These are phyloP conservation scores for Agrochola circellaris DNA, from an alignment of 2,888 invertebrate genomes.

Conservation along the genomic window DNA sequence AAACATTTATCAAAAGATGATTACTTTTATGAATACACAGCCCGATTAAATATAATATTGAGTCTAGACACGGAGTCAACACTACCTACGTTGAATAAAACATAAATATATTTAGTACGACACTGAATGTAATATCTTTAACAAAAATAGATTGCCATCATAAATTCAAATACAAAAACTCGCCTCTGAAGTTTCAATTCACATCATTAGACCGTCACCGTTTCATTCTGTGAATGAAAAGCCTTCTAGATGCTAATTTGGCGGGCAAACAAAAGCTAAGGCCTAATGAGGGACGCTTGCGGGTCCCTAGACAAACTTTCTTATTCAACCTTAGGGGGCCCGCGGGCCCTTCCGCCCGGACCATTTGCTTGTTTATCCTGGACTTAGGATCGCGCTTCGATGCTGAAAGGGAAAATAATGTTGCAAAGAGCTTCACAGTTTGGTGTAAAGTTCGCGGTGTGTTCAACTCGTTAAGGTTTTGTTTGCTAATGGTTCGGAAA, in stretches of 20 bases:
- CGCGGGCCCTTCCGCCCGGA: conserved; percentile 86
- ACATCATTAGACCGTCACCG: conserved; percentile 81
- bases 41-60: conserved; percentile 23
- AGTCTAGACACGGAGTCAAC: conserved; percentile 53
- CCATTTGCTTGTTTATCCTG: conserved; percentile 89
- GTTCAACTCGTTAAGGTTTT: conserved; percentile 60
- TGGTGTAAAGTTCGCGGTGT: conserved; percentile 65
- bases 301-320: conserved; percentile 87
- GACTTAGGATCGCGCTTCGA: conserved; percentile 78
- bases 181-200: conserved; percentile 79
- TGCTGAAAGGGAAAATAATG: conserved; percentile 74
- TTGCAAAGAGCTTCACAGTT: conserved; percentile 70
- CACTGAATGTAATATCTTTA: conserved; percentile 26
- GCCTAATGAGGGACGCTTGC: conserved; percentile 87
- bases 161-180: conserved; percentile 65
- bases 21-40: conserved; percentile 8
- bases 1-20: conserved; percentile 15
- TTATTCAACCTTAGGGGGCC: conserved; percentile 82
- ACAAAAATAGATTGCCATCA: conserved; percentile 48
- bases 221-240: conserved; percentile 78
- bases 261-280: conserved; percentile 88
- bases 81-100: conserved; percentile 22
- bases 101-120: conserved; percentile 25
- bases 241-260: conserved; percentile 88
- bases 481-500: conserved; percentile 32